Percentiles rank a stretch among this genome's conserved stretches.
phyloP scores from a whole-genome alignment of 2,888 invertebrate genomes.

The Drosophila falleni region DNA sequence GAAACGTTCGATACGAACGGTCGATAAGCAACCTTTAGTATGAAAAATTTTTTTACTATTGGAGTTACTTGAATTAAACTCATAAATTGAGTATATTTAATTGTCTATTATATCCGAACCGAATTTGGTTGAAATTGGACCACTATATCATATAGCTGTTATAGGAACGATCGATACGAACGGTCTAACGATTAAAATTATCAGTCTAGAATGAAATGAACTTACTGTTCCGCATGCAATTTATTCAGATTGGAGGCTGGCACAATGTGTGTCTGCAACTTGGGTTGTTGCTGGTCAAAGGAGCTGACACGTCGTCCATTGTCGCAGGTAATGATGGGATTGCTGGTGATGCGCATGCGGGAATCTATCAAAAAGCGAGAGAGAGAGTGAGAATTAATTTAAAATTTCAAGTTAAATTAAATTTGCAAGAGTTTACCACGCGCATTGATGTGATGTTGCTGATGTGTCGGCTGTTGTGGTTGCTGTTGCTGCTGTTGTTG shows the following conservation, averaged over 20 bases:
- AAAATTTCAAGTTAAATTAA: not conserved
- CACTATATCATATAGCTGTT: no score
- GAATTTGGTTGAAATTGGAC: no score
- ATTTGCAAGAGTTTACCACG: constrained; percentile 48
- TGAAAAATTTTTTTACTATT: no score
- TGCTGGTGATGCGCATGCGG: constrained; percentile 91
- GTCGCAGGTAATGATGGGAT: constrained; percentile 91
- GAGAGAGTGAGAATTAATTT: not conserved
- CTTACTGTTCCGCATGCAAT: constrained; percentile 83
- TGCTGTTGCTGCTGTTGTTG: constrained; percentile 25
- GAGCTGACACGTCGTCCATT: constrained; percentile 87
- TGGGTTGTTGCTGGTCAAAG: constrained; percentile 87
- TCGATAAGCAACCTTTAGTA: no score
- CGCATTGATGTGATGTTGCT: constrained; percentile 48
- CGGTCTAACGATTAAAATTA: not conserved
- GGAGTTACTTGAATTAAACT: no score
- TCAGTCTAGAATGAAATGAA: not conserved
- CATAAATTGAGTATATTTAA: no score
- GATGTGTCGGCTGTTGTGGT: constrained; percentile 24
- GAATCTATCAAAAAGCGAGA: constrained; percentile 73
- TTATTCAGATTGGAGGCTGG: constrained; percentile 72
- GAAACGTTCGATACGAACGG: no score
- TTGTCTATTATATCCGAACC: no score
- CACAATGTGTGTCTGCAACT: constrained; percentile 74
- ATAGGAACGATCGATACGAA: no score